These are phyloP conservation scores for Blastomussa wellsi DNA, from an alignment of 92 coral and sea anemone species.

Conservation along the genomic window DNA sequence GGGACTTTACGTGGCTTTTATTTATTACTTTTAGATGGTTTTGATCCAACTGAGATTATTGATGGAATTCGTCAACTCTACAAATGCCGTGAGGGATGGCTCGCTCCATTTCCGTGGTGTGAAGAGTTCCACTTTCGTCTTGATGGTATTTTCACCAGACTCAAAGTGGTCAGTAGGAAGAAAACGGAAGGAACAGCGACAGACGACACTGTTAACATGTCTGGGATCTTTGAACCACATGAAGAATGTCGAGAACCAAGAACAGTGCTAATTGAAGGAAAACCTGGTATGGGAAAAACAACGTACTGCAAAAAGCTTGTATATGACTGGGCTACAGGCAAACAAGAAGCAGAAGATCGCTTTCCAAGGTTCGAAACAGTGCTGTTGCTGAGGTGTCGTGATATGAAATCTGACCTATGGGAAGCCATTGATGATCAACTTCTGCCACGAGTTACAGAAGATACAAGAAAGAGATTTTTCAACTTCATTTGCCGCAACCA, in stretches of 20 bases:
- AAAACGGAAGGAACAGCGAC: slow-evolving; percentile 1
- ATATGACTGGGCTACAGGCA: slow-evolving; percentile 1
- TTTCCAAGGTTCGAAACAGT: neutral
- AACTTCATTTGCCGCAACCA: neutral
- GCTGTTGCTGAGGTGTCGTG: slow-evolving; percentile 8
- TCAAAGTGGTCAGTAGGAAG: slow-evolving; percentile 6
- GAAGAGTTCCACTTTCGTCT: slow-evolving; percentile 7
- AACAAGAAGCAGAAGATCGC: neutral
- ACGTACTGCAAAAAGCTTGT: slow-evolving; percentile 2
- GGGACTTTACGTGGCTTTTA: neutral
- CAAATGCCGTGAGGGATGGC: neutral
- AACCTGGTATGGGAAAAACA: slow-evolving; percentile 1
- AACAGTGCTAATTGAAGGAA: slow-evolving; percentile 8
- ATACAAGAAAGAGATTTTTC: neutral
- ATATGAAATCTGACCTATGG: neutral
- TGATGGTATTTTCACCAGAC: neutral
- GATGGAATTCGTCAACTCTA: neutral
- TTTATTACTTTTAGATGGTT: neutral
- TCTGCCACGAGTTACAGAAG: neutral
- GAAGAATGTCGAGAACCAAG: neutral
- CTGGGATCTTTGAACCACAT: neutral
- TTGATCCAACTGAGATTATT: neutral
- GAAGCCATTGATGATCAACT: neutral
- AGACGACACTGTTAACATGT: neutral
- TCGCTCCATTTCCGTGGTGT: slow-evolving; percentile 8